These are phyloP conservation scores for Cassiopea andromeda DNA, from an alignment of 30 jellyfish, hydroid and myxozoan genomes.

Conservation along the genomic window DNA sequence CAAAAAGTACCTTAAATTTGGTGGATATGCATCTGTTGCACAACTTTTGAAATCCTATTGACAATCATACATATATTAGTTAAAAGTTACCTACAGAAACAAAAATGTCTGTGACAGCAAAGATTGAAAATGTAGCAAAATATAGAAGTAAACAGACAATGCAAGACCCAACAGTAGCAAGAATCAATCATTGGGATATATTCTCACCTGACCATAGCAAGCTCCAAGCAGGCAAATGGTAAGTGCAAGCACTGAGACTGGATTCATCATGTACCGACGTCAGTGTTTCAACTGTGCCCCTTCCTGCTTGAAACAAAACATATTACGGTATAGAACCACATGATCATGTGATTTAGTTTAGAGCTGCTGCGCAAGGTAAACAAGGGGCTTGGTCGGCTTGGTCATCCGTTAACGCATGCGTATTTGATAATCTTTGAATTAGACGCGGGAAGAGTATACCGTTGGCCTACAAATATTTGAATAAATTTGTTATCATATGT, in stretches of 20 bases:
- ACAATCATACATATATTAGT: not conserved
- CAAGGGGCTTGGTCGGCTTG: not conserved
- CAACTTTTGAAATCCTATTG: slow-evolving; percentile 63
- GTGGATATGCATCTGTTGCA: slow-evolving; percentile 76
- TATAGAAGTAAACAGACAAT: not conserved
- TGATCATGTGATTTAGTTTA: not conserved
- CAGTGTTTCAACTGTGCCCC: not conserved
- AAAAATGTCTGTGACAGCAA: not conserved
- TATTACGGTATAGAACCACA: not conserved
- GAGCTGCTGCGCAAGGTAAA: slow-evolving; percentile 10
- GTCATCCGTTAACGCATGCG: slow-evolving; percentile 73
- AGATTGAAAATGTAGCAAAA: no score
- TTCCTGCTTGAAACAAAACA: not conserved
- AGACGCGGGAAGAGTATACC: slow-evolving; percentile 58
- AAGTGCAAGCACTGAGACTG: not conserved
- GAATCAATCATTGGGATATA: not conserved
- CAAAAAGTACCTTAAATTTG: slow-evolving; percentile 34
- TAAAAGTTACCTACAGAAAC: no score
- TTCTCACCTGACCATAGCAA: slow-evolving; percentile 10
- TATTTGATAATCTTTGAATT: not conserved
- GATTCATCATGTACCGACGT: not conserved
- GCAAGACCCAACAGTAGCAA: not conserved
- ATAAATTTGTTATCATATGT: not conserved
- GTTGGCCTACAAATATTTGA: not conserved
- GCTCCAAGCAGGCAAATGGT: slow-evolving; percentile 11